Percentiles rank a stretch among this genome's conserved stretches.
Conservation (phyloP, 2,113 vertebrate genomes). For the Ctenomys sociabilis region DNA sequence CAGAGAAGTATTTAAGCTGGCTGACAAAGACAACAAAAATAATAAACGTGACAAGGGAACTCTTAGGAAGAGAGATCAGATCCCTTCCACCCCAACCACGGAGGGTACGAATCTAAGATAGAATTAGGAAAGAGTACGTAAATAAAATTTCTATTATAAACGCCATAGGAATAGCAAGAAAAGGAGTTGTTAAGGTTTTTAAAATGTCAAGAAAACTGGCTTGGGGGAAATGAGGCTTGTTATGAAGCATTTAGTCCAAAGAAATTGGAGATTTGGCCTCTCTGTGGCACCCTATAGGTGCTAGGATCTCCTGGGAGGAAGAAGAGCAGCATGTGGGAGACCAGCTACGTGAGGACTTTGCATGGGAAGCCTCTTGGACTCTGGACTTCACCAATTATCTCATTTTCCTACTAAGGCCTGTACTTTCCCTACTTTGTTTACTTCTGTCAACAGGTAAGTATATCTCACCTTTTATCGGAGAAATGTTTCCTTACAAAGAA, state of each 20-base stretch:
- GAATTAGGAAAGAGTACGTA: constrained; percentile 4
- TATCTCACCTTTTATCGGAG: constrained; percentile 3
- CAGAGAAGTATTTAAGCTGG: constrained; percentile 44
- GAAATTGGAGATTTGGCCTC: too few relatives aligned
- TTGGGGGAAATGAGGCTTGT: background rate
- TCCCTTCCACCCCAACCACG: rapidly evolving
- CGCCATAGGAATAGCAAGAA: background rate
- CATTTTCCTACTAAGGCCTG: constrained; percentile 67
- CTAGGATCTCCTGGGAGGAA: background rate
- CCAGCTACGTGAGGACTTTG: background rate
- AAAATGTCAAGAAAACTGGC: background rate
- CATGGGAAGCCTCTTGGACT: constrained; percentile 40
- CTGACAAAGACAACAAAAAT: constrained; percentile 37
- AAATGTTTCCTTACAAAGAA: background rate
- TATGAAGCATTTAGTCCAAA: background rate
- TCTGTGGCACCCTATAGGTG: too few relatives aligned
- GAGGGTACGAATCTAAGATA: background rate
- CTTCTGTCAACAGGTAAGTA: constrained; percentile 31
- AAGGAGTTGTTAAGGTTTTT: background rate
- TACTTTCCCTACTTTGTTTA: constrained; percentile 53
- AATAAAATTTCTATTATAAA: background rate
- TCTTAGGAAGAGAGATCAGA: background rate
- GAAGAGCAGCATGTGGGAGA: background rate
- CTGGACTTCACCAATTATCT: constrained; percentile 60
- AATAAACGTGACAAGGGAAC: background rate